These are phyloP conservation scores for Pteropus alecto DNA, from an alignment of 2,113 vertebrate species.

Conservation along the genomic window DNA sequence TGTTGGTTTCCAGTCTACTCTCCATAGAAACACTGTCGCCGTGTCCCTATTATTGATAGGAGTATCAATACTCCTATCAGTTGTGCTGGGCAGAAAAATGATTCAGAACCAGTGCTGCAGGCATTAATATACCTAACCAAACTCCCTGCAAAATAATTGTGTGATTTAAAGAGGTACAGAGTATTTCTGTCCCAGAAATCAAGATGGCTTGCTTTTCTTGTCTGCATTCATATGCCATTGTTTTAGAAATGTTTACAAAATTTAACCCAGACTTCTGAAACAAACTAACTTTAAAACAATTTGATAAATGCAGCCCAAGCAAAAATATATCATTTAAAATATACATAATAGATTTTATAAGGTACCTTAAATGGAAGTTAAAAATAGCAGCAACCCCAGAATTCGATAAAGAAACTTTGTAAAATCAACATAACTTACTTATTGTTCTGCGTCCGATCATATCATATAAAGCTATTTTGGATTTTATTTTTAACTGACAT, in stretches of 20 bases:
- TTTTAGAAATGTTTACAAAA: slow-evolving; percentile 30
- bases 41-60: neutral
- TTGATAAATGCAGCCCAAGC: neutral
- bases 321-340: slow-evolving; percentile 42
- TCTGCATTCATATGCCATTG: neutral
- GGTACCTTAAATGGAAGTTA: neutral
- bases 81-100: neutral
- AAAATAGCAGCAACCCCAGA: slow-evolving; percentile 8
- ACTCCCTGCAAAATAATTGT: neutral
- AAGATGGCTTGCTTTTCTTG: neutral
- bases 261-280: neutral
- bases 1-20: neutral
- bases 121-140: neutral
- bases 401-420: slow-evolving; percentile 46
- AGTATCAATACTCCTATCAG: neutral
- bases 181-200: neutral
- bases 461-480: slow-evolving; percentile 59
- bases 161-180: neutral
- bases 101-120: neutral
- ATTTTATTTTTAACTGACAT: slow-evolving; percentile 71
- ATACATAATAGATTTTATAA: neutral
- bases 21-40: neutral
- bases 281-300: slow-evolving; percentile 14
- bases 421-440: slow-evolving; percentile 38
- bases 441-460: slow-evolving; percentile 38